phyloP scores from a whole-genome alignment of 1,140 invertebrate genomes.

The Caenorhabditis tropicalis region DNA sequence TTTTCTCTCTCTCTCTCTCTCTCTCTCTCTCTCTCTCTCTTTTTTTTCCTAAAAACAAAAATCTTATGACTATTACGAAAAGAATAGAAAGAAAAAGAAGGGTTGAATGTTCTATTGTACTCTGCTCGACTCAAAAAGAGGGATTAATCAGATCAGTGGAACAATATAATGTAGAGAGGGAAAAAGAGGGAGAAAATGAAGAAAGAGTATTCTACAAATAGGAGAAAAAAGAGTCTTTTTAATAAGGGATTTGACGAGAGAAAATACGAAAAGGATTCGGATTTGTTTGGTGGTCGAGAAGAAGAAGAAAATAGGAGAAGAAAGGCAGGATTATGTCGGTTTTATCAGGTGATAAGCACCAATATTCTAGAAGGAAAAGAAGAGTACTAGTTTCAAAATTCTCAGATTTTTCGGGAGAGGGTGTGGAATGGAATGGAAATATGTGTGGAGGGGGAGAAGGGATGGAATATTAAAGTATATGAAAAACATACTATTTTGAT shows the following conservation, averaged over 20 bases:
- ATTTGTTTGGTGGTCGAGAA: background rate
- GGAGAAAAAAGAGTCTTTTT: background rate
- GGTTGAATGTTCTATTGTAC: background rate
- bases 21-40: too few species aligned
- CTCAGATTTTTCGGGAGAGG: too few species aligned
- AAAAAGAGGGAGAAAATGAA: background rate
- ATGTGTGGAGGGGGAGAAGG: too few species aligned
- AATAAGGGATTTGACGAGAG: background rate
- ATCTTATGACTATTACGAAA: background rate
- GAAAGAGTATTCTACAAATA: background rate
- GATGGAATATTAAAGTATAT: too few species aligned
- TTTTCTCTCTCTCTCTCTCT: too few species aligned
- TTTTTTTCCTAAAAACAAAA: background rate
- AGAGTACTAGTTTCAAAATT: too few species aligned
- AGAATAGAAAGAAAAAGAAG: background rate
- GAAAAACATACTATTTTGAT: too few species aligned
- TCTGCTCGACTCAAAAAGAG: background rate
- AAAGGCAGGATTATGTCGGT: too few species aligned
- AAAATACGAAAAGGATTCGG: background rate
- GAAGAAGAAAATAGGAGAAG: background rate
- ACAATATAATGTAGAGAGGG: background rate
- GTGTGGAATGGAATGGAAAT: too few species aligned
- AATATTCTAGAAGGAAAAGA: too few species aligned
- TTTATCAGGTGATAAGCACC: background rate
- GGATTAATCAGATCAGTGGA: constrained; percentile 36